Conservation (phyloP, 2,113 vertebrate genomes). For the Calidris pygmaea region DNA sequence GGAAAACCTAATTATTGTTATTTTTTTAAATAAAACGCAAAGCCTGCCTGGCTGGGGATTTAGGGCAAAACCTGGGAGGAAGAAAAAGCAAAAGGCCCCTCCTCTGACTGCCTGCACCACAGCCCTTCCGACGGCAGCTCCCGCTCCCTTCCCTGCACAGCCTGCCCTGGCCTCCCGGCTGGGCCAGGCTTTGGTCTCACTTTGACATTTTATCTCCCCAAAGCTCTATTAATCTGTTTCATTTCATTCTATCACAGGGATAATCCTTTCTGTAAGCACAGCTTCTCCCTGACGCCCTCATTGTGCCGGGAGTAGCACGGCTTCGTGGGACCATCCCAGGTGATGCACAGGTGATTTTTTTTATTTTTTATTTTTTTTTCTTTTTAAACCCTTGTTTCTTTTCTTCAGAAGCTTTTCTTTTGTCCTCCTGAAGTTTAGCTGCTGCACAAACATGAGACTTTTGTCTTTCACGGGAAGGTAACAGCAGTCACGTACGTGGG, state of each 20-base stretch:
- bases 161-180: neutral
- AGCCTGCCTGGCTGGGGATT: neutral
- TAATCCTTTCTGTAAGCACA: neutral
- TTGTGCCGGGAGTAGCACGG: neutral
- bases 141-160: accelerated
- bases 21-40: neutral
- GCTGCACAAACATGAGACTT: neutral
- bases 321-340: neutral
- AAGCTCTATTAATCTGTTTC: neutral
- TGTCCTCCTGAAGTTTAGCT: neutral
- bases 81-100: neutral
- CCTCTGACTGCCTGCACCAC: accelerated
- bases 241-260: neutral
- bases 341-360: neutral
- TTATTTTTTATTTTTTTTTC: neutral
- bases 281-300: neutral
- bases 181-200: accelerated
- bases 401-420: neutral
- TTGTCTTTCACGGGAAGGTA: neutral
- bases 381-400: neutral
- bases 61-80: neutral
- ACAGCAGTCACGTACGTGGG: neutral
- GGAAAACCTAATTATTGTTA: too few species aligned
- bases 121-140: neutral
- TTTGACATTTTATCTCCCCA: neutral